Conservation (phyloP, 2,797 vertebrate species). For the Euphonia xanthogaster region DNA sequence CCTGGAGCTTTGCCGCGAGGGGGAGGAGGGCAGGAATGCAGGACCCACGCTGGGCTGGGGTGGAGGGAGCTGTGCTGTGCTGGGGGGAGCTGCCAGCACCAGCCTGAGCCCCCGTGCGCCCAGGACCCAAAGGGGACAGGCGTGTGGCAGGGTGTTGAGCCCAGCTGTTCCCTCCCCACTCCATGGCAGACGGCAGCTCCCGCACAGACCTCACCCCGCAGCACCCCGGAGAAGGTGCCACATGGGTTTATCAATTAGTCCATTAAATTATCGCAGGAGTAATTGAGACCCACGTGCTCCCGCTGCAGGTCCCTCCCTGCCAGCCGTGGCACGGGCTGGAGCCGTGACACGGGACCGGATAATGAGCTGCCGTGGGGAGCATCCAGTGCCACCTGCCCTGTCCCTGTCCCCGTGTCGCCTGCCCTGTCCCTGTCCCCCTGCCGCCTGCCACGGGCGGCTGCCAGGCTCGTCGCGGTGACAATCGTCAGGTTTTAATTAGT, state of each 20-base stretch:
- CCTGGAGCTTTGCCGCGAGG: not conserved
- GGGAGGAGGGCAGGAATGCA: not conserved
- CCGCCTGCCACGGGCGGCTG: not conserved
- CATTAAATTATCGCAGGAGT: not conserved
- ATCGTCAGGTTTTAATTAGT: constrained; percentile 53
- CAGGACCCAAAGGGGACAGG: not conserved
- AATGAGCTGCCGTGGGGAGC: not conserved
- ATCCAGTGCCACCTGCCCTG: not conserved
- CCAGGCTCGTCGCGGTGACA: not conserved
- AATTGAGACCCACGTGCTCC: not conserved
- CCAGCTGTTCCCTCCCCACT: not conserved
- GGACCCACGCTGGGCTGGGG: not conserved
- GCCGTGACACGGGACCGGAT: not conserved
- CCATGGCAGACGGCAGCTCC: not conserved
- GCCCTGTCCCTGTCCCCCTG: not conserved
- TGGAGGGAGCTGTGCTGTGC: not conserved
- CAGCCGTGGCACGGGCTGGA: not conserved
- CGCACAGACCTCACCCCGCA: not conserved
- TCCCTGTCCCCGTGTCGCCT: not conserved
- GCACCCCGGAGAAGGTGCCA: not conserved
- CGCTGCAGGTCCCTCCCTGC: not conserved
- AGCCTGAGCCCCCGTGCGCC: not conserved
- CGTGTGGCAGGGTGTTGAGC: rapidly evolving
- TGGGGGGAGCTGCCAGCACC: not conserved
- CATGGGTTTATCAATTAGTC: not conserved